Evolutionary conservation across 1,140 invertebrate species (phyloP), one percentile per base, ranked within the genome.

Genomic region (Epicauta chinensis): DNA sequence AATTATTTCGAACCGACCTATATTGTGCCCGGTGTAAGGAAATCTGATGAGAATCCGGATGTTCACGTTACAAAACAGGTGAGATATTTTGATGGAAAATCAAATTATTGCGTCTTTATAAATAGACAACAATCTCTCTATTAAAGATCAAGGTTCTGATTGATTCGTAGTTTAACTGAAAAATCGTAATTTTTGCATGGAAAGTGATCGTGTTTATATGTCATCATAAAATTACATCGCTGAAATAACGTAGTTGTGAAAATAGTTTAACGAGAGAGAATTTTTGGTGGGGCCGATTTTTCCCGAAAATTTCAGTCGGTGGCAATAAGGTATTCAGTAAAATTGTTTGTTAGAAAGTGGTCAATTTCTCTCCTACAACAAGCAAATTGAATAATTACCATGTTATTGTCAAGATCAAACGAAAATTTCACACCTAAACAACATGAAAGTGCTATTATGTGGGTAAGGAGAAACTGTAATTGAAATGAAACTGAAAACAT

Each of bases 31-130:
- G 53, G 17, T 42, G 31, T 11, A 45, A 16, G 31, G 52, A 37
- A 47, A 51, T 23, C 15, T 14, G 45, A 12, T 3, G 12, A 34
- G 4, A 45, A 50, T 36, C 48, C 55, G 15, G 65, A 69, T 40
- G 49, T 63, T 16, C 67, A 69, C 41, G 64, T 69, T 36, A 66
- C 64, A 11, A 64, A 63, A 50, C 67, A 69, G 62, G 67, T 69
- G 54, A 57, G 23, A 23, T 23, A 5, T 23, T 7, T 3, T 3
- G 23, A 7, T 2, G 23, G 23, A 23, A 23, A 23, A 23, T 23
- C 7, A 7, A 23, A 23, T 3, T 23, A 4, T 23, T 23, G 7
- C 17, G 7, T 7, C 23, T 23, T 23, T 23, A 23, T 23, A 23
- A 23, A 23, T 23, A 23, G 23, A 23, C 4, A 2, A 23, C 2